A percentile compares a stretch with the other conserved stretches of the same genome.
Conservation (phyloP, 2,888 invertebrate genomes). For the Drosophila mimica region DNA sequence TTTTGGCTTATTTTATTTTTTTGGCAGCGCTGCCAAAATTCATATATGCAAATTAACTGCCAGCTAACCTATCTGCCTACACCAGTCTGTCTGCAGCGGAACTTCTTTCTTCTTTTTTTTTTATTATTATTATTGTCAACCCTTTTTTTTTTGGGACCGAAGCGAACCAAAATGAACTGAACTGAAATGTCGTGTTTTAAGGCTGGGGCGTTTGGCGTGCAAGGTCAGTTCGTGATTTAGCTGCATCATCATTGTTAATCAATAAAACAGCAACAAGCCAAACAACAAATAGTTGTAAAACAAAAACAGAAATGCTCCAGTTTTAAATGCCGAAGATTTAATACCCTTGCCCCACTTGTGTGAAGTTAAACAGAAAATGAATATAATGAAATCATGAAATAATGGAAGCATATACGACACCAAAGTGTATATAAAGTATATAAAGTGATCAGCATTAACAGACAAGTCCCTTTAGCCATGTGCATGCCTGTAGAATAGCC, state of each 20-base stretch:
- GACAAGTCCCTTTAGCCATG: too few relatives aligned
- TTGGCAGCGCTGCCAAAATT: slow-evolving; percentile 51
- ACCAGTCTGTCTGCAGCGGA: slow-evolving; percentile 25
- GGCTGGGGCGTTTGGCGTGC: slow-evolving; percentile 42
- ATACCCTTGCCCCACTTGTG: neutral
- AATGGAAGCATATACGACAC: too few relatives aligned
- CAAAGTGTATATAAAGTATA: too few relatives aligned
- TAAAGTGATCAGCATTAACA: too few relatives aligned
- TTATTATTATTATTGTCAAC: slow-evolving; percentile 50
- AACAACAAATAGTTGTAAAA: slow-evolving; percentile 3
- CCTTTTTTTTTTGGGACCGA: slow-evolving; percentile 31
- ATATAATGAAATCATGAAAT: too few relatives aligned
- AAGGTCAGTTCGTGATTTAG: slow-evolving; percentile 57
- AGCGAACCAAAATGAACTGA: slow-evolving; percentile 11
- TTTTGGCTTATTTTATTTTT: neutral
- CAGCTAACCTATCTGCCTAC: neutral
- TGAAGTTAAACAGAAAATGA: too few relatives aligned
- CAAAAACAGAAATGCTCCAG: neutral
- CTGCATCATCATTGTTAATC: slow-evolving; percentile 59
- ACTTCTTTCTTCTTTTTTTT: slow-evolving; percentile 20
- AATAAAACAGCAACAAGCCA: slow-evolving; percentile 38
- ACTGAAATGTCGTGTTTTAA: slow-evolving; percentile 36
- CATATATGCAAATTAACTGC: slow-evolving; percentile 71
- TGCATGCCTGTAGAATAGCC: too few relatives aligned
- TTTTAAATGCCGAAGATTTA: neutral